Evolutionary conservation across 1,140 invertebrate species (phyloP).

Genomic region (Drosophila seguyi): DNA sequence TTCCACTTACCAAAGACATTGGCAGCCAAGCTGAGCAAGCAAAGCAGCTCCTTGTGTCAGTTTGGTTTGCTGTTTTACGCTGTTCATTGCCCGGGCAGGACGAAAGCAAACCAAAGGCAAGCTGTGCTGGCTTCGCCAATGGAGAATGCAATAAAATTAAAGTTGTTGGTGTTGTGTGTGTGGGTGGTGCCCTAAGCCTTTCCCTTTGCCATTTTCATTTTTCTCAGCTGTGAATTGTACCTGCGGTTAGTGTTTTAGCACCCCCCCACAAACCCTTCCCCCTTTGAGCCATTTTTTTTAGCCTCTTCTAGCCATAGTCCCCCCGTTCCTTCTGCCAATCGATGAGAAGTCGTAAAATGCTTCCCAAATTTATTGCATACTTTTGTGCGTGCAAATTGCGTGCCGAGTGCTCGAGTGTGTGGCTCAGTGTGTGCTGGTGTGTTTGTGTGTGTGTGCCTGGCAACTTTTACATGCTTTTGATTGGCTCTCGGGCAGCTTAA

Average conservation of each 20-base stretch:
- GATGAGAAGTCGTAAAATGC: constrained; percentile 72
- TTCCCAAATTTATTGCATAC: constrained; percentile 75
- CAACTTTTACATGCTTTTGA: constrained; percentile 69
- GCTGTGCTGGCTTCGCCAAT: constrained; percentile 33
- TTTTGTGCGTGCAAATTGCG: constrained; percentile 50
- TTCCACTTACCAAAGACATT: constrained; percentile 9
- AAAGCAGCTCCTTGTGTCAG: constrained; percentile 23
- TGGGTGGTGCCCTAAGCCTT: constrained; percentile 56
- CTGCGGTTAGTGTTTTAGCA: constrained; percentile 53
- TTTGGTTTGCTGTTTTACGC: constrained; percentile 25
- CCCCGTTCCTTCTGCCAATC: constrained; percentile 48
- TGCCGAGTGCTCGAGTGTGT: constrained; percentile 15
- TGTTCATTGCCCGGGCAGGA: constrained; percentile 14
- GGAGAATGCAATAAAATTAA: constrained; percentile 72
- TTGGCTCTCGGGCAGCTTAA: constrained; percentile 66
- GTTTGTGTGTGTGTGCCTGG: constrained; percentile 5
- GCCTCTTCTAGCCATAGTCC: neutral
- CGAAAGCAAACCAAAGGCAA: constrained; percentile 12
- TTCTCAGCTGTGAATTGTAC: constrained; percentile 42
- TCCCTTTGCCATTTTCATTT: constrained; percentile 24
- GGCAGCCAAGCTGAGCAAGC: constrained; percentile 39
- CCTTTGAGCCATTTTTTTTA: neutral
- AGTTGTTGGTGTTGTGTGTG: constrained; percentile 36
- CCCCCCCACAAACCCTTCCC: neutral
- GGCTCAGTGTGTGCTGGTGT: constrained; percentile 3